These are phyloP conservation scores for Hypotaenidia okinawae DNA, from an alignment of 2,797 vertebrate species.

Conservation along the genomic window DNA sequence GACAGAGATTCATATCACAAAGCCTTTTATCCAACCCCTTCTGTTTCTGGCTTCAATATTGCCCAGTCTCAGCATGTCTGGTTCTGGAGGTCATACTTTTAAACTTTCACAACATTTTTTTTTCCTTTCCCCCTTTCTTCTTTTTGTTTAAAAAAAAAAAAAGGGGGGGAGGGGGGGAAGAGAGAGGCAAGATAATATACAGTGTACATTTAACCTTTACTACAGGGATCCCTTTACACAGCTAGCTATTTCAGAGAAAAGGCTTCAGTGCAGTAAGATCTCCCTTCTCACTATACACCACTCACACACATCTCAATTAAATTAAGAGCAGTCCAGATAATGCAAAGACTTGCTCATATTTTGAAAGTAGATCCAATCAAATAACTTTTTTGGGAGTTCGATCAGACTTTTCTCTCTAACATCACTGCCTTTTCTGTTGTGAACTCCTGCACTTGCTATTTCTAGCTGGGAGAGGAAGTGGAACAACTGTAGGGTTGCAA, in stretches of 20 bases:
- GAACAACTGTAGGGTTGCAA: neutral
- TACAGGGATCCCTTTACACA: conserved; percentile 45
- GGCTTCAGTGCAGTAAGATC: conserved; percentile 23
- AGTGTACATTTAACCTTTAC: conserved; percentile 65
- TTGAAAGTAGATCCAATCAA: neutral
- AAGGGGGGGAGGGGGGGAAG: neutral
- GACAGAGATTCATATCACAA: conserved; percentile 91
- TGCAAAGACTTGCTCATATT: neutral
- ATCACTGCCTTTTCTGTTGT: neutral
- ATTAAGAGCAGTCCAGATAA: neutral
- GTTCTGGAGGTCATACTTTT: conserved; percentile 87
- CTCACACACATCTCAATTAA: conserved; percentile 32
- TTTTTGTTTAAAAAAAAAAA: neutral
- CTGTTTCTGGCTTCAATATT: conserved; percentile 86
- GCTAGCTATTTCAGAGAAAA: conserved; percentile 42
- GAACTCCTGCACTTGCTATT: conserved; percentile 12
- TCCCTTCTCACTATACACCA: neutral
- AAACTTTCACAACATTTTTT: conserved; percentile 72
- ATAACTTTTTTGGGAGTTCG: neutral
- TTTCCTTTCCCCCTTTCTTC: conserved; percentile 14
- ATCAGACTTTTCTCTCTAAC: neutral
- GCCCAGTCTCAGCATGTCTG: conserved; percentile 86
- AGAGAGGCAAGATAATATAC: neutral
- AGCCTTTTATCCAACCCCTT: conserved; percentile 90
- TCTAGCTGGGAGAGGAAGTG: neutral